phyloP scores from a whole-genome alignment of 2,797 vertebrate genomes.

The Sebastes vulpes region DNA sequence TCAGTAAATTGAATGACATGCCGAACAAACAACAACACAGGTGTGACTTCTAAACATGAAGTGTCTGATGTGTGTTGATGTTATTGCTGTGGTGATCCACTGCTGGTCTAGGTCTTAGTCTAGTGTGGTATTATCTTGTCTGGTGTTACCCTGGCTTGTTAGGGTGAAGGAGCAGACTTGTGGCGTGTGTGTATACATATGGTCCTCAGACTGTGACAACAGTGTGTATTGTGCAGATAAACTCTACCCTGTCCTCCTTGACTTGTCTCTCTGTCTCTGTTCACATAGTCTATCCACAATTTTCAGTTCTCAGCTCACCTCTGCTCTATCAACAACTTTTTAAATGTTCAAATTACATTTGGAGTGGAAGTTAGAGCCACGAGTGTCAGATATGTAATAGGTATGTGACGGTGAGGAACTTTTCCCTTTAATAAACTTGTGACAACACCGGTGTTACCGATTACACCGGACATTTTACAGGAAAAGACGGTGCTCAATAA shows the following conservation, averaged over 20 bases:
- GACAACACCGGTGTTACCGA: no score
- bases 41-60: not conserved
- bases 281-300: not conserved
- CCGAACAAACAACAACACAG: not conserved
- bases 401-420: no score
- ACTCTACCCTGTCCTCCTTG: not conserved
- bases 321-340: not conserved
- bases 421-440: no score
- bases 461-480: no score
- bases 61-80: not conserved
- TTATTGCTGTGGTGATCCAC: not conserved
- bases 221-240: not conserved
- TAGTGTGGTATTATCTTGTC: not conserved
- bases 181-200: not conserved
- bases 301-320: not conserved
- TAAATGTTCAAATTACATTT: not conserved
- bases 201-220: not conserved
- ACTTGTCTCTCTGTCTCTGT: not conserved
- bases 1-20: not conserved
- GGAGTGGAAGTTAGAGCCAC: no score
- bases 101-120: not conserved
- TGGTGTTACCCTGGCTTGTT: not conserved
- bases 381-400: no score
- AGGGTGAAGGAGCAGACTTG: not conserved
- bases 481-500: no score